Evolutionary conservation across 2,113 vertebrate species (phyloP), one percentile per base, ranked within the genome.

Genomic region (Pterocles orientalis): DNA sequence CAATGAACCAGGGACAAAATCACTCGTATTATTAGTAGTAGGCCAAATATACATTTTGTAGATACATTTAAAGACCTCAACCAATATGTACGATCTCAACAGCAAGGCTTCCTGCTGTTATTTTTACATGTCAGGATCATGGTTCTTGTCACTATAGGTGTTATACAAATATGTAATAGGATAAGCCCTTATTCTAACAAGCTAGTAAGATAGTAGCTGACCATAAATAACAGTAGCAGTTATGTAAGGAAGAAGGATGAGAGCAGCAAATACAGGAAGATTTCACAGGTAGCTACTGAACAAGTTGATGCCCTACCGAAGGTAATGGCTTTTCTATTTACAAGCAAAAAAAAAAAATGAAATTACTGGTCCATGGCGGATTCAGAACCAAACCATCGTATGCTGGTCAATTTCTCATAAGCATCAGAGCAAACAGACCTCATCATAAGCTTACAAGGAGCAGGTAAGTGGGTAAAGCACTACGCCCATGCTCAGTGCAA

Each of bases 201-300:
- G 82, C n/a, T 87, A 91, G 85, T 91, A 87, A 87, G 77, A 92
- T 57, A 73, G 62, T 16, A 79, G 18, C 54, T 90, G 47, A 53
- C 19, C 57, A 85, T 90, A 95, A 95, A 96, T 82, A 87, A 93
- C 71, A 65, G 69, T 68, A 91, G 17, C 73, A 72, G 80, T 18
- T 71, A 61, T 43, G 77, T 84, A 64, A 92, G 77, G 66, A 94
- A 92, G 88, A 94, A 82, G 21, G 31, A 96, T 91, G 81, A 50
- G 53, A 89, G 43, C 43, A 75, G 34, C 69, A 84, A 62, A 70
- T 53, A 57, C 2, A 85, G 41, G 83, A 82, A 92, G 65, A 97
- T 91, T 92, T 82, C 69, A 65, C 36, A 66, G 56, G 60, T 91
- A 94, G 72, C 23, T 82, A 72, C 39, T 28, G 86, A 92, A 53